Evolutionary conservation across 2,113 vertebrate species (phyloP).

Genomic region (Fulmarus glacialis): DNA sequence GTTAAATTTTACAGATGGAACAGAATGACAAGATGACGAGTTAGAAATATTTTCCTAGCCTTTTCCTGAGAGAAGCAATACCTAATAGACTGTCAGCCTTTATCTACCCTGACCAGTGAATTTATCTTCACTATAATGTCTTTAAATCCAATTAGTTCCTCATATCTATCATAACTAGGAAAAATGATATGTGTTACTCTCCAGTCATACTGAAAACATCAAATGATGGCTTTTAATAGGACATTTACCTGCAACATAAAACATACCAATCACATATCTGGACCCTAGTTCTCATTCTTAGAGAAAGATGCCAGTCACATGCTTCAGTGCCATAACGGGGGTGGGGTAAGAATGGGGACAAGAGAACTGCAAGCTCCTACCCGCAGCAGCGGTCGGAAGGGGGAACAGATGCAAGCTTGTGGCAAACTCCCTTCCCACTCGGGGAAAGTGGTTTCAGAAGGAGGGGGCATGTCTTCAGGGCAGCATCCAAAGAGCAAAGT

Average conservation of each 20-base stretch:
- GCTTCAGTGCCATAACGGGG: fast-evolving
- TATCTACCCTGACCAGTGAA: neutral
- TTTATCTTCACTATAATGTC: neutral
- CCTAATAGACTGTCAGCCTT: neutral
- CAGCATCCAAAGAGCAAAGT: neutral
- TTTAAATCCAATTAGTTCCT: constrained; percentile 32
- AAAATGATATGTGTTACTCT: neutral
- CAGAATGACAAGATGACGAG: neutral
- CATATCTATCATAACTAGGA: neutral
- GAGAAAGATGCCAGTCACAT: neutral
- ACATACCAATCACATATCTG: neutral
- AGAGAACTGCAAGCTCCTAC: neutral
- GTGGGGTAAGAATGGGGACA: neutral
- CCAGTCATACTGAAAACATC: neutral
- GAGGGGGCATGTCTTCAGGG: fast-evolving
- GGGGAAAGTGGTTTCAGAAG: neutral
- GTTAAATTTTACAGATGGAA: neutral
- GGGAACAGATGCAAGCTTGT: neutral
- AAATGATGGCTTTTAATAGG: neutral
- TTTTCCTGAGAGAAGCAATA: constrained; percentile 7
- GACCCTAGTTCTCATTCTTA: neutral
- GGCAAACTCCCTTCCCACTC: neutral
- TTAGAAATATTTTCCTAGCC: neutral
- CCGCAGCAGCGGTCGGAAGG: fast-evolving
- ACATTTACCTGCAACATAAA: neutral